Percentiles rank a stretch among this genome's conserved stretches.
These are phyloP conservation scores for Pristionchus mayeri DNA, from an alignment of 2,888 invertebrate species.

Conservation along the genomic window DNA sequence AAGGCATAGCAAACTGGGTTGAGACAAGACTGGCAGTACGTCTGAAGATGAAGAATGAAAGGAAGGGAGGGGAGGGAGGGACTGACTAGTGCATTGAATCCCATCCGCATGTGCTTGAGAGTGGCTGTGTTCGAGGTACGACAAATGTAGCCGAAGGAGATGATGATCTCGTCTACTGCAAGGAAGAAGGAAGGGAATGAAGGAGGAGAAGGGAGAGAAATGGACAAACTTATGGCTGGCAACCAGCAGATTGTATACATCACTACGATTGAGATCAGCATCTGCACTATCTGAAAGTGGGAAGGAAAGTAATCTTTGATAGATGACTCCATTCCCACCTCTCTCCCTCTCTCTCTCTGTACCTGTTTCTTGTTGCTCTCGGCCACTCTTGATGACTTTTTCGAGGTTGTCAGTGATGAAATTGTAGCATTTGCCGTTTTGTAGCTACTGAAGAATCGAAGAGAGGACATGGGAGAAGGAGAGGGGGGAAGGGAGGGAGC, in stretches of 20 bases:
- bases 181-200: background rate
- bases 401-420: conserved; percentile 46
- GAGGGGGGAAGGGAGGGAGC: background rate
- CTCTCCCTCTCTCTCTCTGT: background rate
- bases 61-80: background rate
- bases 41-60: conserved; percentile 51
- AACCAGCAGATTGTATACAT: conserved; percentile 84
- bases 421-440: conserved; percentile 49
- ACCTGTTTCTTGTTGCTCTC: conserved; percentile 70
- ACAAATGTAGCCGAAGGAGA: conserved; percentile 81
- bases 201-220: background rate
- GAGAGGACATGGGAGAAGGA: background rate
- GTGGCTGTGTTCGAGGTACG: conserved; percentile 78
- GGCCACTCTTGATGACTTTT: conserved; percentile 62
- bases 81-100: conserved; percentile 77
- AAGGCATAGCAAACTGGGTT: conserved; percentile 86
- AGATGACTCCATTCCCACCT: no score
- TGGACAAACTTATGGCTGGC: conserved; percentile 77
- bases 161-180: conserved; percentile 82
- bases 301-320: background rate
- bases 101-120: conserved; percentile 82
- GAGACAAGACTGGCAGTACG: conserved; percentile 85
- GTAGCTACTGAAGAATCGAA: conserved; percentile 18
- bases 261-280: conserved; percentile 84
- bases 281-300: conserved; percentile 83